phyloP scores from a whole-genome alignment of 2,888 invertebrate species.

The Hyalella azteca region DNA sequence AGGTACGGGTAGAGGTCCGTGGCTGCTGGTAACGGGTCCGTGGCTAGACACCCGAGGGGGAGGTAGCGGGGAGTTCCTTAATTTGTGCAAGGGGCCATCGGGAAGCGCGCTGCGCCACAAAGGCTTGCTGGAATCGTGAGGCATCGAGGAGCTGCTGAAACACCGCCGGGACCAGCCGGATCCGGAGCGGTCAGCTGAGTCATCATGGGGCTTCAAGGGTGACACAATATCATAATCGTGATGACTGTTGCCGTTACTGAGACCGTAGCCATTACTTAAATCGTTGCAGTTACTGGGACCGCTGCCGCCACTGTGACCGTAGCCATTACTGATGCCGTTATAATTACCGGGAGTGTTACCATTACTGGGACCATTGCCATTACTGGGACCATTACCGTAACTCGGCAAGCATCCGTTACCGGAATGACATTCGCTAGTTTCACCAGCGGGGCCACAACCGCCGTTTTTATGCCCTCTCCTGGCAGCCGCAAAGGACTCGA shows the following conservation, averaged over 20 bases:
- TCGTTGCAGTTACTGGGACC: too few relatives aligned
- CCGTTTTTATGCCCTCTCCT: too few relatives aligned
- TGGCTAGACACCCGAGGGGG: background rate
- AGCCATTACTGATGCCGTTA: too few relatives aligned
- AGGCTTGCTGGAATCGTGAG: background rate
- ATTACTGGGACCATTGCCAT: too few relatives aligned
- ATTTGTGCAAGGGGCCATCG: background rate
- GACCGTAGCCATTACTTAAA: background rate
- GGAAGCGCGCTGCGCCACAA: background rate
- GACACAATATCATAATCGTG: background rate
- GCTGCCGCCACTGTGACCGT: too few relatives aligned
- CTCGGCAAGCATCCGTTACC: too few relatives aligned
- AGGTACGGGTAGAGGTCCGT: background rate
- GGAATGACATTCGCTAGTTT: too few relatives aligned
- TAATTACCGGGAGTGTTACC: too few relatives aligned
- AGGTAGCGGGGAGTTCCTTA: background rate
- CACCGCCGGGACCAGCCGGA: background rate
- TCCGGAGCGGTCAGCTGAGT: too few relatives aligned
- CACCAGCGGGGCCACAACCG: too few relatives aligned
- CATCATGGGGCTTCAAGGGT: background rate
- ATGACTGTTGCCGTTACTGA: background rate
- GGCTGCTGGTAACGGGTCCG: background rate
- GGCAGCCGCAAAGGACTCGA: background rate
- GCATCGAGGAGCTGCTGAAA: background rate
- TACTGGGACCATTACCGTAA: too few relatives aligned